phyloP scores from a whole-genome alignment of 2,888 invertebrate genomes.

The Drosophila testacea region DNA sequence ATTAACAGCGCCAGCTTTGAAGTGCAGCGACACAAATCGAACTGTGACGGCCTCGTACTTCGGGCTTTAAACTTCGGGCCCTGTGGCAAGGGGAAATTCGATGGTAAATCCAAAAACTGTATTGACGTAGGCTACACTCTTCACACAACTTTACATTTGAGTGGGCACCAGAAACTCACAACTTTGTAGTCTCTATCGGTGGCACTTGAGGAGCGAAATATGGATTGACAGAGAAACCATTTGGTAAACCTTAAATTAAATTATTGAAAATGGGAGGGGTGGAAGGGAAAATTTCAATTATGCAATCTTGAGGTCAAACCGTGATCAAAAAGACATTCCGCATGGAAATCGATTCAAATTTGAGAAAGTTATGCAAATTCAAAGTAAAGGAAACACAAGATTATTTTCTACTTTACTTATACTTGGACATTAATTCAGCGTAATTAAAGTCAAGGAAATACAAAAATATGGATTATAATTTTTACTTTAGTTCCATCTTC shows the following conservation, averaged over 20 bases:
- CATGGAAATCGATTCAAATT: not conserved
- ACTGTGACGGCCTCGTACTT: constrained; percentile 24
- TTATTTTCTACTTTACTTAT: not conserved
- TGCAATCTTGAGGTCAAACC: not conserved
- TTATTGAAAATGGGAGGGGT: not conserved
- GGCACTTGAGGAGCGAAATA: not conserved
- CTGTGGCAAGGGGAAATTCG: not conserved
- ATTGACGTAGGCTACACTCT: constrained; percentile 29
- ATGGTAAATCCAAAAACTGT: constrained; percentile 19
- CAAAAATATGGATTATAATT: not conserved
- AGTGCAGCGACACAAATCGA: constrained; percentile 62
- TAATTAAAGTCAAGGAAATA: not conserved
- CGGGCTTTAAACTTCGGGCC: not conserved
- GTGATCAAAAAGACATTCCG: not conserved
- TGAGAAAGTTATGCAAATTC: constrained; percentile 6
- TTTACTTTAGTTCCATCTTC: not conserved
- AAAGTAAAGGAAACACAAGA: not conserved
- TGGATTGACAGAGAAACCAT: constrained; percentile 12
- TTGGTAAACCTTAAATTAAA: not conserved
- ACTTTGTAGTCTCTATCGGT: not conserved
- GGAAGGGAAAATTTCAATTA: not conserved
- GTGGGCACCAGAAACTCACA: constrained; percentile 6
- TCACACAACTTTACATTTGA: constrained; percentile 14
- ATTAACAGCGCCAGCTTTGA: constrained; percentile 70
- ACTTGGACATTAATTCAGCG: no score